Evolutionary conservation across 2,113 vertebrate genomes (phyloP).

Genomic region (Peromyscus leucopus): DNA sequence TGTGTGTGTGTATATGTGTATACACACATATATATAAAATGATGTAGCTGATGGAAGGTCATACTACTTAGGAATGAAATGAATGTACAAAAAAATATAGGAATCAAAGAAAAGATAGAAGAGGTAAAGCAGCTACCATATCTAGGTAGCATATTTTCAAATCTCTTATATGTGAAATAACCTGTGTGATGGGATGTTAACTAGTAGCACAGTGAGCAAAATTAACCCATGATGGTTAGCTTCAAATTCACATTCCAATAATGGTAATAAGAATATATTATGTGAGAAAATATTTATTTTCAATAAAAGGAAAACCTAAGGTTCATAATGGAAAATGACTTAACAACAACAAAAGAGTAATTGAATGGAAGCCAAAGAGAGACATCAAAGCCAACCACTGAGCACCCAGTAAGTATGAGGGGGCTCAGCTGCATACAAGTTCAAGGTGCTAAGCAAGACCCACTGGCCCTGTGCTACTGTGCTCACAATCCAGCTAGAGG

Average conservation of each 20-base stretch:
- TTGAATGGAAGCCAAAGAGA: background rate
- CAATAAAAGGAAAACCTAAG: background rate
- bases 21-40: background rate
- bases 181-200: background rate
- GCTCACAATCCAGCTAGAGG: background rate
- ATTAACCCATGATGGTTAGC: background rate
- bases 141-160: background rate
- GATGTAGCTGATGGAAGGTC: background rate
- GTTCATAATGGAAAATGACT: background rate
- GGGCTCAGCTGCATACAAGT: background rate
- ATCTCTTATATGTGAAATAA: background rate
- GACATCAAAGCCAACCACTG: background rate
- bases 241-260: background rate
- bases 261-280: background rate
- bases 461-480: background rate
- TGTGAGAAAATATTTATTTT: background rate
- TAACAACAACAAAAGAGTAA: background rate
- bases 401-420: background rate
- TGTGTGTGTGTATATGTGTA: background rate
- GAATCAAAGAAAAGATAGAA: background rate
- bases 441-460: background rate
- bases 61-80: background rate
- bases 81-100: background rate
- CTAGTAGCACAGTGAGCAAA: background rate
- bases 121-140: background rate